Conservation (phyloP, 2,113 vertebrate genomes). For the Tinamus guttatus region DNA sequence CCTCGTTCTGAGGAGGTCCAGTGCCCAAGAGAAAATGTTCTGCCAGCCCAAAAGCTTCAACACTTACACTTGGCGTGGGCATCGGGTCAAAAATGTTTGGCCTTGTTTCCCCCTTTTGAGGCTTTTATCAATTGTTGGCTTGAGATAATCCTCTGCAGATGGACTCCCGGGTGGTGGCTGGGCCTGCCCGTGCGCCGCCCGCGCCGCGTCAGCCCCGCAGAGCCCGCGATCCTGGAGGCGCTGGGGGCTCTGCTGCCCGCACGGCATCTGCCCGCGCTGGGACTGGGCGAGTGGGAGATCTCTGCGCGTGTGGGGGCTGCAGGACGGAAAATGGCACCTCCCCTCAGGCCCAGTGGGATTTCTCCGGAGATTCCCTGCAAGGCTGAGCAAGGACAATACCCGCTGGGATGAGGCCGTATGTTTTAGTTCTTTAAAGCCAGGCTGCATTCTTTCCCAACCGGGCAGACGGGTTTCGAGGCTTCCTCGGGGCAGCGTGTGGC, state of each 20-base stretch:
- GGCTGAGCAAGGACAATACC: not conserved
- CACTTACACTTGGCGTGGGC: not conserved
- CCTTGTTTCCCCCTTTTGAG: not conserved
- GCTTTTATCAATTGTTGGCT: not conserved
- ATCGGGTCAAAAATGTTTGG: not conserved
- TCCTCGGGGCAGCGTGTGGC: not conserved
- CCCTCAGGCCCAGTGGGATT: not conserved
- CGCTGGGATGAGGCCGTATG: not conserved
- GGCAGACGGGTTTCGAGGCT: not conserved
- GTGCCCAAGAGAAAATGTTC: not conserved
- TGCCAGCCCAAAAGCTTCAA: not conserved
- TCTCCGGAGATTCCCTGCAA: not conserved
- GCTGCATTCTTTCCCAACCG: not conserved
- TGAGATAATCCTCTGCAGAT: not conserved
- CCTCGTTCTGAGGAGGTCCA: not conserved
- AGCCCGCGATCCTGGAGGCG: not conserved
- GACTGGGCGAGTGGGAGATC: not conserved
- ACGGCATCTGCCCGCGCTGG: no score
- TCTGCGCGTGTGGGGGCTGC: not conserved
- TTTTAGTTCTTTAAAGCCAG: not conserved
- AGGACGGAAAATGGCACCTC: not conserved
- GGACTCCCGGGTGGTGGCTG: not conserved
- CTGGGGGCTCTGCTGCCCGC: not conserved
- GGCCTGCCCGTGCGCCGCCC: not conserved
- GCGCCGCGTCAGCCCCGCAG: not conserved